Base-by-base conservation (phyloP, 2,888 invertebrate species). In the Nymphalis c-album region DNA sequence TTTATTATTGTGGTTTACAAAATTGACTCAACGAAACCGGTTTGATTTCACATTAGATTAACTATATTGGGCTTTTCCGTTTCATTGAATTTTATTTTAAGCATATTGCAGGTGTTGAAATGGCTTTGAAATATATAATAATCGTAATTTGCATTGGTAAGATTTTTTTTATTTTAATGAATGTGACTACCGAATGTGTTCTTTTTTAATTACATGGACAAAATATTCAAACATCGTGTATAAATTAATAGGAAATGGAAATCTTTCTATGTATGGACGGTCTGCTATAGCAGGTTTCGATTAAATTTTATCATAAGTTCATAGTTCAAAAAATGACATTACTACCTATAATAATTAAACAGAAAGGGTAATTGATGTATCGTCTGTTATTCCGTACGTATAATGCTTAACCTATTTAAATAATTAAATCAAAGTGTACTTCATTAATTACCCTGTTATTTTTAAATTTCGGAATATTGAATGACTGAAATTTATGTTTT, bases 91-190 rank as follows among this genome's bases (percentile, higher is more conserved):
- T 35, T 60, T 46, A 64, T 45, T 20, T 26, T 18, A 45, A 60
- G 48, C 18, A 53, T 22, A 60, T 20, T 40, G 10, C 5, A 35
- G 3, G 31, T 50, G 18, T 26, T 18, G 47, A 75, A 72, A 78
- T 79, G 79, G 63, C 69, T 70, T 73, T 73, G 35, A 77, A 73
- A 63, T 75, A 70, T 64, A 62, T 77, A 62, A 63, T 77, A 26
- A 71, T 78, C n/a, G 65, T 69, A 20, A 55, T 76, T 60, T 71
- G 73, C 51, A 67, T 80, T 51, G 79, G 80, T 80, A 74, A 80
- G 80, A 71, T 64, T 80, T 60, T 10, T 53, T 45, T 60, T 58
- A 40, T 22, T 26, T 26, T 26, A 22, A 51, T 16, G 2, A 20
- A 51, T 51, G 13, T 26, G 22, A 53, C 26, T 53, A 53, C 2